Conservation (phyloP, 2,888 invertebrate species). For the Fragum whitleyi region DNA sequence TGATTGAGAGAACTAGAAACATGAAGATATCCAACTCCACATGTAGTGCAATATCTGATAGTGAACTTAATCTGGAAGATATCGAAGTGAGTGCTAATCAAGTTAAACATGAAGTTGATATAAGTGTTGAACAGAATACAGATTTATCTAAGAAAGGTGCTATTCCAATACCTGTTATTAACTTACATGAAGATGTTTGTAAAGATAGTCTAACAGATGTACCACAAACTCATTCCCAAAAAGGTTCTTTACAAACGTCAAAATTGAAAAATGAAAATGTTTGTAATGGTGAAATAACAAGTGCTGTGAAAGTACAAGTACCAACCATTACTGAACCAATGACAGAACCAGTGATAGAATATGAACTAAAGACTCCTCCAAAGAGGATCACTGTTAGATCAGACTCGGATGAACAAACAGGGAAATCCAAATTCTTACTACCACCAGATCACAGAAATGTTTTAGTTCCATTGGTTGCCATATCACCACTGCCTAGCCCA, state of each 20-base stretch:
- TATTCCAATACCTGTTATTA: not conserved
- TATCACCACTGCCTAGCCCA: constrained; percentile 10
- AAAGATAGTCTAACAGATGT: not conserved
- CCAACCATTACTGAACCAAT: not conserved
- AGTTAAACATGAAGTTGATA: not conserved
- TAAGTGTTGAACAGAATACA: not conserved
- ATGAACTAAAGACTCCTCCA: not conserved
- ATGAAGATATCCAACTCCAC: not conserved
- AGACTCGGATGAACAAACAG: not conserved
- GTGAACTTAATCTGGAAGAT: not conserved
- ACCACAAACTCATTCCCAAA: not conserved
- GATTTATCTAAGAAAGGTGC: not conserved
- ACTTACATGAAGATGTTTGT: not conserved
- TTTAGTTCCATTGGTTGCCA: constrained; percentile 2
- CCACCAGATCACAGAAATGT: not conserved
- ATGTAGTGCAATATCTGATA: not conserved
- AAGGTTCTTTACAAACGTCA: not conserved
- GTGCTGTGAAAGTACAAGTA: not conserved
- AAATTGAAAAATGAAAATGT: not conserved
- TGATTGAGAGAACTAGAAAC: constrained; percentile 7
- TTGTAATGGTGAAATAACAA: not conserved
- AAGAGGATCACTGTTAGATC: not conserved
- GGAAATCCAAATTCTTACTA: not conserved
- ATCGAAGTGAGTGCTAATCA: not conserved
- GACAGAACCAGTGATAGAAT: not conserved